Conservation (phyloP, 2,113 vertebrate species). For the Panthera uncia region DNA sequence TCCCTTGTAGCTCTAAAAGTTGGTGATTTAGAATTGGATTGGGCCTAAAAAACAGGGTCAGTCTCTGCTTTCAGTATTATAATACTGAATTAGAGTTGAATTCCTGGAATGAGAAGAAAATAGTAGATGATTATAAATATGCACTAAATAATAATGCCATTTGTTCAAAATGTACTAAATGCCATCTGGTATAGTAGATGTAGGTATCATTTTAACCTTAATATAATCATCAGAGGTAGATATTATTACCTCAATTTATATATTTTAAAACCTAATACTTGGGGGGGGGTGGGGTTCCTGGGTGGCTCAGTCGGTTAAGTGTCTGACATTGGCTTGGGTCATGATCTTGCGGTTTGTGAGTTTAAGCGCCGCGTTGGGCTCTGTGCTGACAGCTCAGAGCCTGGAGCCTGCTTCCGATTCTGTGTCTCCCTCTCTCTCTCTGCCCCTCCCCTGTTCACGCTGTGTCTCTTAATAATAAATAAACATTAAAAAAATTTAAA, state of each 20-base stretch:
- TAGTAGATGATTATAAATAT: conserved; percentile 23
- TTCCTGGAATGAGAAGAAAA: conserved; percentile 51
- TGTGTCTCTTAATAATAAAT: too few relatives aligned
- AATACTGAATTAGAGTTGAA: background rate
- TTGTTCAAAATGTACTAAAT: conserved; percentile 1
- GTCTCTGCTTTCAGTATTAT: background rate
- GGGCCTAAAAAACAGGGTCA: background rate
- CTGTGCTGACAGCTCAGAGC: too few relatives aligned
- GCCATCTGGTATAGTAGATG: background rate
- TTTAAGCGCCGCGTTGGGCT: too few relatives aligned
- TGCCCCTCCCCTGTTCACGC: too few relatives aligned
- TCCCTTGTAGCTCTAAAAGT: background rate
- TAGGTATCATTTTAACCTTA: background rate
- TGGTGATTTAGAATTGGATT: conserved; percentile 1
- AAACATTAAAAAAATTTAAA: too few relatives aligned
- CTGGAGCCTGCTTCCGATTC: too few relatives aligned
- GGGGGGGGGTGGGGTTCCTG: too few relatives aligned
- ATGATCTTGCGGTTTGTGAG: too few relatives aligned
- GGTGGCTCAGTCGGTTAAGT: too few relatives aligned
- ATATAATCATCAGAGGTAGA: background rate
- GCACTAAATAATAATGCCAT: background rate
- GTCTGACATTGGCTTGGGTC: too few relatives aligned
- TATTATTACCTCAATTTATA: background rate
- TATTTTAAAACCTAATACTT: background rate
- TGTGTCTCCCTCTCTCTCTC: too few relatives aligned